Evolutionary conservation across 92 coral and sea anemone genomes (phyloP).

Genomic region (Zoanthus sansibaricus): DNA sequence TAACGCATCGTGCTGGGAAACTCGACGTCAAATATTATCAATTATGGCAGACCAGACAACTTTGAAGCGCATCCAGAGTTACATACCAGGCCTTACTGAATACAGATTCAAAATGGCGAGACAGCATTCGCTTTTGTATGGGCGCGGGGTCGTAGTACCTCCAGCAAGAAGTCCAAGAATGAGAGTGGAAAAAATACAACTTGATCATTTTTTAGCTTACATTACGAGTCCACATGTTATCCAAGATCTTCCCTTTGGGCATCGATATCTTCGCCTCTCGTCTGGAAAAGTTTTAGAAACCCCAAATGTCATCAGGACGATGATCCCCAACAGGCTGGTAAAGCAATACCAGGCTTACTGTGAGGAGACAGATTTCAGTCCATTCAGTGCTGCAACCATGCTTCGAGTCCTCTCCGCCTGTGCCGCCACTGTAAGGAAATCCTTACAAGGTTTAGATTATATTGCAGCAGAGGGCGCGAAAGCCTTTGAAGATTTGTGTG

Average conservation of each 20-base stretch:
- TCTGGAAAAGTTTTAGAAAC: slow-evolving; percentile 45
- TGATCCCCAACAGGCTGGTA: slow-evolving; percentile 41
- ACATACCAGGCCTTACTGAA: neutral
- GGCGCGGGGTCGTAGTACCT: neutral
- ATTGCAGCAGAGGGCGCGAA: slow-evolving; percentile 55
- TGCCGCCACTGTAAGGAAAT: slow-evolving; percentile 27
- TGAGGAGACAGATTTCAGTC: slow-evolving; percentile 24
- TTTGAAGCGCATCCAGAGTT: neutral
- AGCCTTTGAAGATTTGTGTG: slow-evolving; percentile 53
- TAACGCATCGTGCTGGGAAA: slow-evolving; percentile 32
- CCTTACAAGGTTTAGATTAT: slow-evolving; percentile 25
- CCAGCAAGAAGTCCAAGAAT: neutral
- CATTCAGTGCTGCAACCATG: slow-evolving; percentile 45
- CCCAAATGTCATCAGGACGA: slow-evolving; percentile 54
- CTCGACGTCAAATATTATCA: neutral
- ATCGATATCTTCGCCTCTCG: slow-evolving; percentile 46
- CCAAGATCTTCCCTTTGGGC: slow-evolving; percentile 46
- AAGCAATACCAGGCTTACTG: slow-evolving; percentile 47
- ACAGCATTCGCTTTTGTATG: neutral
- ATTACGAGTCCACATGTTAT: neutral
- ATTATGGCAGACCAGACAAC: neutral
- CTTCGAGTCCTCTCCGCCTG: slow-evolving; percentile 16
- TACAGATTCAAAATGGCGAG: neutral
- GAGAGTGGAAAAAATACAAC: neutral
- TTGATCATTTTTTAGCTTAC: neutral